Percentiles rank a stretch among this genome's conserved stretches.
phyloP scores from a whole-genome alignment of 2,797 vertebrate genomes.

The Philypnodon macrostomus region DNA sequence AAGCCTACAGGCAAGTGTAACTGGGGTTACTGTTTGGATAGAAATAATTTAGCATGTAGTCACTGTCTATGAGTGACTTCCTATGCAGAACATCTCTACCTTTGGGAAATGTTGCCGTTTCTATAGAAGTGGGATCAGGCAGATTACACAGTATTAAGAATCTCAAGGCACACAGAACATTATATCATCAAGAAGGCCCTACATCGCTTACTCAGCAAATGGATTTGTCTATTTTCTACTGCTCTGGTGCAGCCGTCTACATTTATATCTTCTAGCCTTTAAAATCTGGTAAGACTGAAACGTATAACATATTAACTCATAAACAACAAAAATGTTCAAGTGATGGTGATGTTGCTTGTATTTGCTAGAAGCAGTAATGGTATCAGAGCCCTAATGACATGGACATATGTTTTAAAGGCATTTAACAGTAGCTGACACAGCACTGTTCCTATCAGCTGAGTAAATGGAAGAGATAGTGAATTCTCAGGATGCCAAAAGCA shows the following conservation, averaged over 20 bases:
- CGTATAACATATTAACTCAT: too few relatives aligned
- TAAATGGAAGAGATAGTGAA: conserved; percentile 46
- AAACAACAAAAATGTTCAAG: too few relatives aligned
- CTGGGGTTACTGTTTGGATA: conserved; percentile 2
- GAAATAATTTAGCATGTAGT: conserved; percentile 21
- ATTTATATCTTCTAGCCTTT: neutral
- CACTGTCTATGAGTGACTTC: conserved; percentile 9
- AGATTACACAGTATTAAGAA: conserved; percentile 5
- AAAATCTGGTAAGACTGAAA: neutral
- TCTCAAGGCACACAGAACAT: conserved; percentile 1
- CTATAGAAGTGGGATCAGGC: neutral
- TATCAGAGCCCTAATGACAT: conserved; percentile 32
- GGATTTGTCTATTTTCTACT: neutral
- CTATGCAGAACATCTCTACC: neutral
- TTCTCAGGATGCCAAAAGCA: conserved; percentile 52
- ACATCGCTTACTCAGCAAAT: conserved; percentile 12
- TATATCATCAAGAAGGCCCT: neutral
- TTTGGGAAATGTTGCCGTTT: conserved; percentile 4
- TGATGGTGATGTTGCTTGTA: too few relatives aligned
- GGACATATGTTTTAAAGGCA: conserved; percentile 37
- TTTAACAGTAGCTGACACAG: conserved; percentile 54
- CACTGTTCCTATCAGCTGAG: conserved; percentile 36
- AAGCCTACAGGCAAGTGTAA: conserved; percentile 12
- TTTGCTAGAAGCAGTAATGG: neutral
- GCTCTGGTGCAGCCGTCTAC: neutral